Percentiles rank a stretch among this genome's conserved stretches.
These are phyloP conservation scores for Hermodice carunculata DNA, from an alignment of 2,888 invertebrate genomes.

Conservation along the genomic window DNA sequence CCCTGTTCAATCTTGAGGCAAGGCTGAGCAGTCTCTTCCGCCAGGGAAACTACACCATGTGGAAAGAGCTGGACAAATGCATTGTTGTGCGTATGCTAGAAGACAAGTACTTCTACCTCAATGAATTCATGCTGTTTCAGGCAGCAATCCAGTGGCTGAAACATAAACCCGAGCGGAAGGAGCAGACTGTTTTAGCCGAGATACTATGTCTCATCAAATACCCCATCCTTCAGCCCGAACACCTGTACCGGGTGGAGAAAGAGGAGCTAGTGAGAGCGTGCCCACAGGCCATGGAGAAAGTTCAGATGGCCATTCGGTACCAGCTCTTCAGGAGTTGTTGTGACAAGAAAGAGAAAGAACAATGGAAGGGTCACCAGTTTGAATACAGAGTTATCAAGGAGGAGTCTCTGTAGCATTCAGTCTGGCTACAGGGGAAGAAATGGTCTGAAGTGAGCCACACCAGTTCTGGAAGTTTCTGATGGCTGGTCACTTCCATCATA, in stretches of 20 bases:
- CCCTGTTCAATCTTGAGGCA: constrained; percentile 39
- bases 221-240: constrained; percentile 23
- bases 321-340: constrained; percentile 30
- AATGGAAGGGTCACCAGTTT: constrained; percentile 32
- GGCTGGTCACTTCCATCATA: too few species aligned
- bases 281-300: neutral
- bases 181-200: neutral
- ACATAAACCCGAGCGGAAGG: neutral
- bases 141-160: constrained; percentile 34
- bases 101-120: constrained; percentile 33
- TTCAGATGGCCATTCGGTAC: constrained; percentile 33
- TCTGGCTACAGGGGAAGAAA: too few species aligned
- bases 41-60: constrained; percentile 29
- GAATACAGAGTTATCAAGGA: constrained; percentile 20
- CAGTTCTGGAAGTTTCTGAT: too few species aligned
- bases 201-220: constrained; percentile 32
- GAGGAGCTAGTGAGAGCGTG: constrained; percentile 21
- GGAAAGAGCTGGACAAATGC: constrained; percentile 32
- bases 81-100: constrained; percentile 30
- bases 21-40: constrained; percentile 35
- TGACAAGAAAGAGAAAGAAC: constrained; percentile 9
- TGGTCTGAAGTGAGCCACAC: too few species aligned
- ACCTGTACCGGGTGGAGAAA: constrained; percentile 35
- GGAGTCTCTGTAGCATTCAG: too few species aligned
- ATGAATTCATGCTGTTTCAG: constrained; percentile 33